phyloP scores from a whole-genome alignment of 2,888 invertebrate species.

The Dryocosmus kuriphilus region DNA sequence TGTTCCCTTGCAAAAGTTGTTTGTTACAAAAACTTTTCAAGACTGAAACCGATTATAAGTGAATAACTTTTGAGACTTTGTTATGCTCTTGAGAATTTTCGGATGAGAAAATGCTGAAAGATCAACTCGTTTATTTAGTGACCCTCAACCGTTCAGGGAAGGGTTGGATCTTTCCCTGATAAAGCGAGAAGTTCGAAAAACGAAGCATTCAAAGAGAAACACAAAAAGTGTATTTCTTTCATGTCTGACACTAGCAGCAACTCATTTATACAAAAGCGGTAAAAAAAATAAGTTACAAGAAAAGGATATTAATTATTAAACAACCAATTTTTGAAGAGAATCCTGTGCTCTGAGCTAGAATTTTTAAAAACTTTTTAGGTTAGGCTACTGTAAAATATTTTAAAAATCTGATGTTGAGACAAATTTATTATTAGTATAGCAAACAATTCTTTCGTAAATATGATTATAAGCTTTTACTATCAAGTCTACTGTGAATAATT shows the following conservation, averaged over 20 bases:
- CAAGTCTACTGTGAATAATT: too few relatives aligned
- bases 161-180: not conserved
- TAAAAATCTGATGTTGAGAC: too few relatives aligned
- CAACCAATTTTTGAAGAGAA: too few relatives aligned
- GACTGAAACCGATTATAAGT: not conserved
- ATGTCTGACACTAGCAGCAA: not conserved
- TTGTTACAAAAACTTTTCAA: not conserved
- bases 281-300: slow-evolving; percentile 18
- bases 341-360: too few relatives aligned
- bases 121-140: not conserved
- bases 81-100: not conserved
- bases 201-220: slow-evolving; percentile 18
- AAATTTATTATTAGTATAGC: too few relatives aligned
- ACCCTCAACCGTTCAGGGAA: not conserved
- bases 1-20: not conserved
- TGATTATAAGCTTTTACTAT: too few relatives aligned
- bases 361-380: too few relatives aligned
- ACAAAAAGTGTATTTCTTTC: slow-evolving; percentile 25
- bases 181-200: slow-evolving; percentile 11
- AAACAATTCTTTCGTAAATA: too few relatives aligned
- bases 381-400: too few relatives aligned
- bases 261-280: slow-evolving; percentile 14
- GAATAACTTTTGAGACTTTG: not conserved
- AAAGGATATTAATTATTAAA: not conserved
- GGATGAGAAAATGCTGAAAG: too few relatives aligned